Evolutionary conservation across 2,797 vertebrate species (phyloP).

Genomic region (Rousettus madagascariensis): DNA sequence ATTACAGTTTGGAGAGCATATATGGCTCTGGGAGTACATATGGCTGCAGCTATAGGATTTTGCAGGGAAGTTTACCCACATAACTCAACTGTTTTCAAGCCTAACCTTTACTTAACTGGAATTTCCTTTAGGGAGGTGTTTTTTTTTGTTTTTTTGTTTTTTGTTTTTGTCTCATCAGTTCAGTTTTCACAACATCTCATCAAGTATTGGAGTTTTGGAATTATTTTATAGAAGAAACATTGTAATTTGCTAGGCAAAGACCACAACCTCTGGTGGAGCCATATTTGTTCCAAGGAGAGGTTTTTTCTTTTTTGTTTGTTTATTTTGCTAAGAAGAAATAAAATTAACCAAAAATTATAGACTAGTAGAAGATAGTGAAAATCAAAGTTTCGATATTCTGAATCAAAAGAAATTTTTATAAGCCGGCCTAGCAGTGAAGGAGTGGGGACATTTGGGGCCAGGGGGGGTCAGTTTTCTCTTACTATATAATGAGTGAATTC

Average conservation of each 20-base stretch:
- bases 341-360: not conserved
- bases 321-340: not conserved
- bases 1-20: too few relatives aligned
- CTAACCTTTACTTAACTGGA: not conserved
- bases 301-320: not conserved
- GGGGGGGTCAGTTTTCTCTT: not conserved
- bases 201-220: not conserved
- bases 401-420: not conserved
- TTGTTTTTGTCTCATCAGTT: not conserved
- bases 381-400: not conserved
- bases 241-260: not conserved
- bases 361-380: not conserved
- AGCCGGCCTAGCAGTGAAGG: not conserved
- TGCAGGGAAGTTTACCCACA: not conserved
- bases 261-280: not conserved
- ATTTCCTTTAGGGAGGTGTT: not conserved
- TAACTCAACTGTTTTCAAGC: not conserved
- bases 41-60: not conserved
- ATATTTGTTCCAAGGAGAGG: not conserved
- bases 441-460: not conserved
- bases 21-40: not conserved
- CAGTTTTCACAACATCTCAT: slow-evolving; percentile 9
- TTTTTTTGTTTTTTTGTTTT: not conserved
- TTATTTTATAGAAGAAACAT: not conserved
- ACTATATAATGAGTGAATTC: not conserved